Base-by-base conservation (phyloP, 2,888 invertebrate genomes). In the Rhyacophila evoluta region DNA sequence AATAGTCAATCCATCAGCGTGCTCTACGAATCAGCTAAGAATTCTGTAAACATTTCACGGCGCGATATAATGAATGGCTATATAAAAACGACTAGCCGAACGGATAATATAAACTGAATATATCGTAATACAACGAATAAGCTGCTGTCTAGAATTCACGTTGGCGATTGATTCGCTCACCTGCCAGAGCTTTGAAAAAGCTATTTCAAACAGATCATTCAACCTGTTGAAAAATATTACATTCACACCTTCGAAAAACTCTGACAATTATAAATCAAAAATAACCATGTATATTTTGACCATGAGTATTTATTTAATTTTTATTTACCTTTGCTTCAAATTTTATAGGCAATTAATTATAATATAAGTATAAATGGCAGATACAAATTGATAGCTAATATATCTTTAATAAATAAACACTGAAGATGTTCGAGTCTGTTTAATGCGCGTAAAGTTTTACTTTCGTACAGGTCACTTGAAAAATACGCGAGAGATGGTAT, bases 1-100 rank as follows among this genome's bases (percentile, higher is more conserved):
- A 72, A 67, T 67, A 72, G 38, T 79, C 69, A 75, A 79, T 79
- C 75, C 74, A 75, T 79, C 79, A 79, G 29, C 75, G 75, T 5
- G 3, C n/a, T 15, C 29, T n/a, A 33, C 33, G 79, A 37, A 79
- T 79, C 75, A 72, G n/a, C 37, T 28, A 33, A 36, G 74, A 33
- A 29, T 78, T 67, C 11, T 74, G 74, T 78, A 78, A 78, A 78
- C 78, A 78, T 25, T n/a, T 55, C 55, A 19, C 15, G 19, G 55
- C 55, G 15, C 2, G 55, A 55, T 55, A 55, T 55, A 55, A 55
- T 55, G 55, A 55, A 55, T 55, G 10, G 55, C 55, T 55, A n/a
- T 25, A 55, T 55, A 55, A 25, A 55, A 55, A 55, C 55, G 55
- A 55, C 55, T 15, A 8, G 8, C 15, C 55, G 19, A 55, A 25